Base-by-base conservation (phyloP, 2,113 vertebrate species). In the Trichechus manatus region DNA sequence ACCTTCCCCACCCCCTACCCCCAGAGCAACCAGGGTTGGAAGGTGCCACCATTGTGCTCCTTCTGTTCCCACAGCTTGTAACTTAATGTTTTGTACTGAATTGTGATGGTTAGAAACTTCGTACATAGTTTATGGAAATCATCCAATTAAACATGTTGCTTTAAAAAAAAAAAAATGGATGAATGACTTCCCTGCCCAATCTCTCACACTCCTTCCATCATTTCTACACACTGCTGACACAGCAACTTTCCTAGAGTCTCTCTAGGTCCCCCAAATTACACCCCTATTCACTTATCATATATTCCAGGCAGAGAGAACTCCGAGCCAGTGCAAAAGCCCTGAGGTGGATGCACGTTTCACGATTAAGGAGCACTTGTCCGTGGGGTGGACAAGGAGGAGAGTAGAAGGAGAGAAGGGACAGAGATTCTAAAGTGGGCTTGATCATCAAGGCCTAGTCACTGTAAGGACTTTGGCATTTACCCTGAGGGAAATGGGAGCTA, bases 21-120 rank as follows among this genome's bases (percentile, higher is more conserved):
- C 47, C 47, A 47, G 47, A 10, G 47, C 47, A 47, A 47, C 47
- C 47, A 47, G 47, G 47, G 10, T 47, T 47, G 10, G 47, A 47
- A 47, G 47, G 47, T 47, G 47, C 47, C 47, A 47, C 47, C 47
- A 47, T 10, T 47, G 47, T 47, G 47, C 47, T 47, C 10, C 47
- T 47, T 47, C 47, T 47, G 47, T 47, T 10, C 47, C 47, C 47
- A 47, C 47, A 47, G 47, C 47, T 10, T 47, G 47, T 47, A 47
- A 47, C 47, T 47, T 10, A 47, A 47, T 47, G 47, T 47, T 47
- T 47, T 6, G 47, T 47, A 47, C 47, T 47, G 10, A 47, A 87
- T 97, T 98, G 98, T 98, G 98, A 94, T 98, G 97, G 98, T 97
- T 97, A 95, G 95, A 89, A 89, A 95, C 96, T 94, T 97, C 56